Conservation (phyloP, 2,113 vertebrate genomes). For the Todiramphus saurophagus region DNA sequence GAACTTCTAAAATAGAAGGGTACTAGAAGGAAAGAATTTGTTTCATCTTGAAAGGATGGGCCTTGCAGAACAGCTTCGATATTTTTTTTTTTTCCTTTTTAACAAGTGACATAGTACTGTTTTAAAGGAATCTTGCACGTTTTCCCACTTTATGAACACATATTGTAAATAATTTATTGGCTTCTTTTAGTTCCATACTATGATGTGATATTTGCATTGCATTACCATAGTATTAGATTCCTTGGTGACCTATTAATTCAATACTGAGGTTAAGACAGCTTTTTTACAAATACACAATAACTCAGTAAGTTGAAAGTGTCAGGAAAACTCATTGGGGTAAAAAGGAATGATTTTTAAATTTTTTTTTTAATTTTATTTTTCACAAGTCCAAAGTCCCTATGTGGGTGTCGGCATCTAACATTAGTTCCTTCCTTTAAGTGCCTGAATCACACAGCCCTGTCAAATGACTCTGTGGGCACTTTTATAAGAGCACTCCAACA, state of each 20-base stretch:
- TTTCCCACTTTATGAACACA: not conserved
- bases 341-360: not conserved
- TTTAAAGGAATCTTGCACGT: not conserved
- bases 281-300: constrained; percentile 29
- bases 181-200: not conserved
- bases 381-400: not conserved
- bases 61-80: not conserved
- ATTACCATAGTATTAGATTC: not conserved
- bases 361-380: not conserved
- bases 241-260: constrained; percentile 3
- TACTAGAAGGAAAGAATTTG: not conserved
- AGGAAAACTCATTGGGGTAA: not conserved
- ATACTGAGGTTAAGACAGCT: not conserved
- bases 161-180: not conserved
- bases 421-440: constrained; percentile 21
- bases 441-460: not conserved
- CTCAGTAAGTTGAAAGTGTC: not conserved
- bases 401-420: constrained; percentile 21
- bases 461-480: not conserved
- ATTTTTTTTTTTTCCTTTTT: not conserved
- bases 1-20: not conserved
- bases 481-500: not conserved
- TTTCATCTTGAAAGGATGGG: not conserved
- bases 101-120: not conserved
- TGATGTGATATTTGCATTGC: not conserved